phyloP scores from a whole-genome alignment of 2,888 invertebrate genomes.

The Nomada flava region DNA sequence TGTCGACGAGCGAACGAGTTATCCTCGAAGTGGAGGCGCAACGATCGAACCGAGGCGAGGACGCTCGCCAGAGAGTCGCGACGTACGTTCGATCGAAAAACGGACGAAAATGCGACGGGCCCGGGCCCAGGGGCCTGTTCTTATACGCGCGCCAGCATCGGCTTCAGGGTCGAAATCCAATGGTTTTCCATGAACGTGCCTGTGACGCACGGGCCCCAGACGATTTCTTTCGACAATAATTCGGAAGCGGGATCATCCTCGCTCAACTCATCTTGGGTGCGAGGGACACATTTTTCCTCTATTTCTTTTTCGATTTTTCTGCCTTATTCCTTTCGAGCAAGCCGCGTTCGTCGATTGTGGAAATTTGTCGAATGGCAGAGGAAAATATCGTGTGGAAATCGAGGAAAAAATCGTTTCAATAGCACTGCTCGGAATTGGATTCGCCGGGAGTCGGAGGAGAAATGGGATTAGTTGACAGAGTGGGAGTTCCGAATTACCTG shows the following conservation, averaged over 20 bases:
- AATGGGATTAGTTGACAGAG: slow-evolving; percentile 1
- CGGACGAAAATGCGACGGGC: slow-evolving; percentile 64
- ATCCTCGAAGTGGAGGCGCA: neutral
- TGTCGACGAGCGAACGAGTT: neutral
- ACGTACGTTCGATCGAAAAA: slow-evolving; percentile 54
- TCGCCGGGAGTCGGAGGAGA: neutral
- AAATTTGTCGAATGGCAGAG: too few species aligned
- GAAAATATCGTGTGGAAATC: too few species aligned
- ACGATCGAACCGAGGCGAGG: slow-evolving; percentile 1
- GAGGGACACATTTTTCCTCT: neutral
- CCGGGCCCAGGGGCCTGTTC: slow-evolving; percentile 46
- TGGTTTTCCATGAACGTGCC: slow-evolving; percentile 38
- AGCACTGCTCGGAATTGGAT: neutral
- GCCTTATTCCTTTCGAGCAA: too few species aligned
- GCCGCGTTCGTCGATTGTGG: too few species aligned
- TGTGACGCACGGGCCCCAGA: neutral
- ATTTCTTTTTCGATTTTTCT: neutral
- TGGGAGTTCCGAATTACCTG: neutral
- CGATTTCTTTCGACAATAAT: neutral
- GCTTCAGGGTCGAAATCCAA: slow-evolving; percentile 54
- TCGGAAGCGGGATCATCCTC: too few species aligned
- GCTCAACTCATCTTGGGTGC: neutral
- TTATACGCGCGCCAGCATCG: slow-evolving; percentile 62
- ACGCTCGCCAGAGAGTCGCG: neutral
- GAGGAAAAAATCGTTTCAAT: neutral